Base-by-base conservation (phyloP, 2,113 vertebrate genomes). In the Zapus hudsonius region DNA sequence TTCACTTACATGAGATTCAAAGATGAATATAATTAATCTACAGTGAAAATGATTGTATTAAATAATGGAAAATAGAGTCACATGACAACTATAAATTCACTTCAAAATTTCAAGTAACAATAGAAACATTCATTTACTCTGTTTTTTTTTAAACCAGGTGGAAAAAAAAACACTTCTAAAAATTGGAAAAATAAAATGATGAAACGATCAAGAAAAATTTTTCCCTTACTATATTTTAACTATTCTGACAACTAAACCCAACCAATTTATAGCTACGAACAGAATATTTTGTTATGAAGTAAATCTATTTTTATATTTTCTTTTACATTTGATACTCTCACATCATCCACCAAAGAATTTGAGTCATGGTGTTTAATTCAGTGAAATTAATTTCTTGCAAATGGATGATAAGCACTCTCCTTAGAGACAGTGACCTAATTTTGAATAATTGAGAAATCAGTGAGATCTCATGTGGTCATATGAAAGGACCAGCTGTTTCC, bases 391-490 rank as follows among this genome's bases (percentile, higher is more conserved):
- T 94, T 91, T 91, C 33, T 84, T 92, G 6, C 59, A 92, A 87
- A 95, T 94, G 19, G 8, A 95, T 10, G 44, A 66, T 90, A 89
- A 95, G 69, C 96, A 96, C 55, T 90, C 84, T 96, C 83, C 72
- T 59, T 96, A 91, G 23, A 93, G 80, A 84, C 36, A 91, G 78
- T 87, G 72, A 96, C 84, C 73, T 95, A 44, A 82, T 97, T 97
- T 69, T 95, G 63, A 96, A 81, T 23, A 96, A 27, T 33, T 93
- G 92, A 93, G 29, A 55, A 95, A 94, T 23, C 92, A 80, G 11
- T 88, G 31, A 59, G 95, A 83, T 94, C 64, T 93, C 92, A 95
- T 6, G 38, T 73, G 42, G 1, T 1, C 84, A 79, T 70, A 91
- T 67, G 79, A 91, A 93, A 95, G 4, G 75, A 25, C 92, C 61